phyloP scores from a whole-genome alignment of 1,140 invertebrate species.

The Drosophila littoralis region DNA sequence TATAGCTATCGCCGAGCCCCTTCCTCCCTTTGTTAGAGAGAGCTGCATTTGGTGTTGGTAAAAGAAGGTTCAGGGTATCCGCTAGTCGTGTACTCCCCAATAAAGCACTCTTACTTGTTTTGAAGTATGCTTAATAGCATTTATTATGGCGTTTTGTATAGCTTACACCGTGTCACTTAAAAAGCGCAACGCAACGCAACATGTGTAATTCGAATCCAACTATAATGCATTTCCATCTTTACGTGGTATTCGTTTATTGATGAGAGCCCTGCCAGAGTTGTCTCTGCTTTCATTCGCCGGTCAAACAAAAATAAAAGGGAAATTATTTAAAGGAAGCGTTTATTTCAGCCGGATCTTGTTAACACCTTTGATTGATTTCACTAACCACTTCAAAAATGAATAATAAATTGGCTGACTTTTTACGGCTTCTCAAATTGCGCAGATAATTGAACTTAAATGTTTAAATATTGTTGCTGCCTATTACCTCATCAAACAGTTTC shows the following conservation, averaged over 20 bases:
- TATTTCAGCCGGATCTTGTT: not conserved
- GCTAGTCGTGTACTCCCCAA: too few species aligned
- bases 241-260: not conserved
- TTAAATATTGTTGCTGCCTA: constrained; percentile 23
- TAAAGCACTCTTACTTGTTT: not conserved
- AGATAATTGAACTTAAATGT: constrained; percentile 22
- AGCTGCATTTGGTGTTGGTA: too few species aligned
- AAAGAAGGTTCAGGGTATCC: too few species aligned
- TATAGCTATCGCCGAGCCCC: too few species aligned
- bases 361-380: not conserved
- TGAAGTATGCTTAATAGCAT: not conserved
- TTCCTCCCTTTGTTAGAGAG: too few species aligned
- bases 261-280: not conserved
- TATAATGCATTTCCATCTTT: too few species aligned
- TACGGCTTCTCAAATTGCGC: not conserved
- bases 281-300: not conserved
- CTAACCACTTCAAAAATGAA: not conserved
- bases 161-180: not conserved
- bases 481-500: constrained; percentile 50
- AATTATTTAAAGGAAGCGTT: too few species aligned
- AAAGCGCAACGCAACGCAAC: not conserved
- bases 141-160: constrained; percentile 4
- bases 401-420: not conserved
- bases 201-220: not conserved
- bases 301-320: not conserved